Conservation (phyloP, 2,888 invertebrate species). For the Abscondita cerata region DNA sequence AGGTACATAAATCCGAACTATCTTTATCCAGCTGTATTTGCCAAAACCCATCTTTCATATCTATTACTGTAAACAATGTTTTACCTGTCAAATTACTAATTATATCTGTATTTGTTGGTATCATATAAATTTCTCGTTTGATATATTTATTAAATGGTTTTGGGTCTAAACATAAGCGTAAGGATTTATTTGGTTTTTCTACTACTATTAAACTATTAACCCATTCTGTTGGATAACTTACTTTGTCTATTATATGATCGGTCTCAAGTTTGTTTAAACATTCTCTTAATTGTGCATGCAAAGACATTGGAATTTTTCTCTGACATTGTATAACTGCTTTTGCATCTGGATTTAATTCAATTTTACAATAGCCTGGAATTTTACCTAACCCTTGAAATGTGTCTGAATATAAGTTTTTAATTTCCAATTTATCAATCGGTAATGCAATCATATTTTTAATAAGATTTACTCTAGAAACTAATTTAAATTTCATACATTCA, state of each 20-base stretch:
- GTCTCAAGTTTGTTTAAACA: too few species aligned
- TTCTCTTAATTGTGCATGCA: too few species aligned
- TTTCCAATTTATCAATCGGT: background rate
- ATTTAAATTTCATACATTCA: background rate
- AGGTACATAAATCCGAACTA: slow-evolving; percentile 31
- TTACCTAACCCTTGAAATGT: slow-evolving; percentile 9
- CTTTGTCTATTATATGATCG: too few species aligned
- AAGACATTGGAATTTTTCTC: background rate
- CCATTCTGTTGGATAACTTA: background rate
- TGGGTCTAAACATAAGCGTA: slow-evolving; percentile 24
- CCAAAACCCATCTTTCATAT: slow-evolving; percentile 28
- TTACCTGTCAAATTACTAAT: slow-evolving; percentile 29
- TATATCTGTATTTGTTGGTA: slow-evolving; percentile 34
- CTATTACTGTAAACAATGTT: slow-evolving; percentile 28
- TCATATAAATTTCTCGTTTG: slow-evolving; percentile 22
- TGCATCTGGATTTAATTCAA: slow-evolving; percentile 1
- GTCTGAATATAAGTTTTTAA: background rate
- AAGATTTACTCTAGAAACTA: background rate
- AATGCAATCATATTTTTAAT: background rate
- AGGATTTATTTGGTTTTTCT: background rate
- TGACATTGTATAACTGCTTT: slow-evolving; percentile 10
- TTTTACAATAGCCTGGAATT: slow-evolving; percentile 6
- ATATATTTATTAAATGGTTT: slow-evolving; percentile 22
- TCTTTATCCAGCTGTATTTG: slow-evolving; percentile 26
- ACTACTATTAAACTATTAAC: background rate